Base-by-base conservation (phyloP, 2,888 invertebrate genomes). In the Kuschelorhynchus macadamiae region DNA sequence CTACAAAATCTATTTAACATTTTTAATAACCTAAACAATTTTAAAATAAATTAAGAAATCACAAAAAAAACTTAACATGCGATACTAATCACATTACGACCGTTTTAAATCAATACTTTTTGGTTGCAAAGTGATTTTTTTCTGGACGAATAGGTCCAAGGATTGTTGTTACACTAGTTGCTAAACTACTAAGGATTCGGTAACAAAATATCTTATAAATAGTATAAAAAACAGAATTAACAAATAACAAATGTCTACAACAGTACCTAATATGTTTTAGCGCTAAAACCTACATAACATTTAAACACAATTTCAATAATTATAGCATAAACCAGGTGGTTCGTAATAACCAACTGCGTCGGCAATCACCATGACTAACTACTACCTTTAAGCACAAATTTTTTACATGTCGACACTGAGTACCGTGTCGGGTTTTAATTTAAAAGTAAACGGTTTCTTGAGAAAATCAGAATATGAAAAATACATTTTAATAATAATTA, bases 21-120 rank as follows among this genome's bases (percentile, higher is more conserved):
- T 60, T 60, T 61, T 18, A 36, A 25, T 25, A 25, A 25, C 7
- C 25, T 25, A 25, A 25, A 25, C 25, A 7, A 25, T 17, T 57
- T 55, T 41, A 41, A 49, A 55, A 39, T 53, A 55, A 55, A 63
- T 55, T 53, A 53, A 63, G 49, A 64, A 64, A 64, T 57, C 36
- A 57, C 46, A 64, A 49, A 46, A 49, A 46, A 25, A 25, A 17
- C 25, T 44, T 42, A 57, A 44, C 44, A 25, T 20, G 49, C 36
- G 16, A 25, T 32, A n/a, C 25, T 39, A 64, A 50, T 55, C 36
- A 47, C 50, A 47, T 32, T 25, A 42, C 4, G n/a, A 63, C 63
- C 50, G 20, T 49, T n/a, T 25, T 18, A 41, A 57, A 42, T 49
- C 33, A 36, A 47, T 33, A 46, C 9, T 56, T 64, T 62, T 62